Base-by-base conservation (phyloP, 1,140 invertebrate genomes). In the Bursaphelenchus mucronatus region DNA sequence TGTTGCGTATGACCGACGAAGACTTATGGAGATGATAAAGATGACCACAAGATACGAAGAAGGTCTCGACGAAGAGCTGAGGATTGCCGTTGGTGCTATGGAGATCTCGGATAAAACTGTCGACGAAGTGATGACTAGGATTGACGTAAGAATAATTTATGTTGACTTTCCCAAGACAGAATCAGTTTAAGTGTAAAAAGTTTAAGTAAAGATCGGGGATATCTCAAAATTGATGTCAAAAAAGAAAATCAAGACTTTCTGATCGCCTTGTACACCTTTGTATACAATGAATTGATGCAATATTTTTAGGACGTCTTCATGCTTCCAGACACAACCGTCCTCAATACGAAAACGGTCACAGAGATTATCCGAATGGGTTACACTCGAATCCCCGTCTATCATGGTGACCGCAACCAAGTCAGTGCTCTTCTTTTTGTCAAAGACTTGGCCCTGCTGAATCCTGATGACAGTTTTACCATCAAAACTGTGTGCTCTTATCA, bases 381-480 rank as follows among this genome's bases (percentile, higher is more conserved):
- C 82, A 95, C 92, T 30, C 86, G 95, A 54, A 92, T 98, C 73
- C 95, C 95, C 0, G 91, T 98, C 4, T 97, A 87, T 82, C 53
- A 21, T 10, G 80, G 73, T n/a, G 82, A 86, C 17, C 86, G 90
- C 51, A 88, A 87, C 66, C 95, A 94, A 81, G 93, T 98, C 74
- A 87, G 96, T 1, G 90, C 91, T n/a, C 86, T 97, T 78, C 83
- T 98, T 0, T 95, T 95, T 82, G 94, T 94, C 64, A 97, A 97
- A 84, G 94, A 98, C 84, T 85, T 98, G 71, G 92, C 94, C 4
- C 90, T 98, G 76, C 88, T 97, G 57, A 94, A 98, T 85, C 92
- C 94, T 6, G 71, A 73, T 57, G 71, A 73, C 50, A 73, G 73
- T 50, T 73, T 73, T 59, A 55, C 62, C 30, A 30, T 97, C 43